Percentiles rank a stretch among this genome's conserved stretches.
phyloP scores from a whole-genome alignment of 2,888 invertebrate species.

The Acanthosepion pharaonis region DNA sequence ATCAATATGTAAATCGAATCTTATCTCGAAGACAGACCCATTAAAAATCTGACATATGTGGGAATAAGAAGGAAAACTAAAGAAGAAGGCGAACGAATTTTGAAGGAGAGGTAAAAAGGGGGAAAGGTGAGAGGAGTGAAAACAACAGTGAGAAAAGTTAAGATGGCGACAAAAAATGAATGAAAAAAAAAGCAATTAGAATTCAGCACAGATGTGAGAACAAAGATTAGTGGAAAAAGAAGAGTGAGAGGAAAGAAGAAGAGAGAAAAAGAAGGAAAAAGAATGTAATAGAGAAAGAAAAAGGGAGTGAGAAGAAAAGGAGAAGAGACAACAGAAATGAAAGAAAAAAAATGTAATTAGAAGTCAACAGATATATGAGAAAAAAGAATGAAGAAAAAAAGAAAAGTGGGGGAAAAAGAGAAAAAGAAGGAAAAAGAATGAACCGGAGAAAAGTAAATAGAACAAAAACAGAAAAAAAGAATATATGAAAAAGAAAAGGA shows the following conservation, averaged over 20 bases:
- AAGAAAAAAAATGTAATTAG: not conserved
- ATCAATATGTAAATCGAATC: slow-evolving; percentile 8
- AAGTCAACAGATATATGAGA: not conserved
- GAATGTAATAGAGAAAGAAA: not conserved
- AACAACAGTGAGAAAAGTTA: too few relatives aligned
- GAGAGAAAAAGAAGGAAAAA: not conserved
- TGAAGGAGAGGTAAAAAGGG: too few relatives aligned
- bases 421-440: not conserved
- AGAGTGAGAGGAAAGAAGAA: not conserved
- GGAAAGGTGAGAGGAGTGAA: too few relatives aligned
- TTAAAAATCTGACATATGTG: not conserved
- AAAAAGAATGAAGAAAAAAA: not conserved
- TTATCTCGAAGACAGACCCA: not conserved
- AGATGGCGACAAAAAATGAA: too few relatives aligned
- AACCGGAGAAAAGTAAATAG: not conserved
- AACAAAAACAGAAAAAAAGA: not conserved
- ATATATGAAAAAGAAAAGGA: not conserved
- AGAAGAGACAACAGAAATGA: too few relatives aligned
- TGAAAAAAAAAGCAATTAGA: not conserved
- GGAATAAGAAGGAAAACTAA: not conserved
- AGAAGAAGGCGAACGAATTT: not conserved
- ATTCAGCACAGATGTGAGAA: not conserved
- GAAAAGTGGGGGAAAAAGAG: not conserved
- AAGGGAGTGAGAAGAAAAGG: too few relatives aligned
- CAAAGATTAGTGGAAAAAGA: not conserved